Conservation (phyloP, 2,797 vertebrate species). For the Enteromius radiatus region DNA sequence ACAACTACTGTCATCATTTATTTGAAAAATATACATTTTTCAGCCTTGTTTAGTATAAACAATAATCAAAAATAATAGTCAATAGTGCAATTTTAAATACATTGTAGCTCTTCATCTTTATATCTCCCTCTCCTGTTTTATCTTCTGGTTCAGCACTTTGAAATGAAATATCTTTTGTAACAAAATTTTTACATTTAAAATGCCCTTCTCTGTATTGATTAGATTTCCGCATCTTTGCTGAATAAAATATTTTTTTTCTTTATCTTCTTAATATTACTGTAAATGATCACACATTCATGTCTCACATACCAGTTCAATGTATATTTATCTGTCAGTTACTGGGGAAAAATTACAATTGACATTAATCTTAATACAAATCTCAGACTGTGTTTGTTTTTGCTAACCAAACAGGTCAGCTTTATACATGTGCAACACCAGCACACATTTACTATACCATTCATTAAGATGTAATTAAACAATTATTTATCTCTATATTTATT, state of each 20-base stretch:
- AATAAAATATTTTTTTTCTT: background rate
- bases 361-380: background rate
- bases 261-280: background rate
- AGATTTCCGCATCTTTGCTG: background rate
- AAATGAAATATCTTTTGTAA: background rate
- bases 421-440: background rate
- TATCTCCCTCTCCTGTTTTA: background rate
- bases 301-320: background rate
- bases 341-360: background rate
- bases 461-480: background rate
- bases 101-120: background rate
- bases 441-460: background rate
- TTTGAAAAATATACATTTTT: no score
- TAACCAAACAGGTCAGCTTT: no score
- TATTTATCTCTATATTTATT: conserved; percentile 2
- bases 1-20: no score
- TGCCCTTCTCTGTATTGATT: background rate
- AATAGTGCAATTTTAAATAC: background rate
- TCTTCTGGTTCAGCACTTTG: background rate
- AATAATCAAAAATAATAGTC: background rate
- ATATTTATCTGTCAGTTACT: background rate
- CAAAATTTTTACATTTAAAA: background rate
- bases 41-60: no score
- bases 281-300: background rate
- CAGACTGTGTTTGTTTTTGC: background rate